Evolutionary conservation across 2,888 invertebrate genomes (phyloP).

Genomic region (Macaria notata): DNA sequence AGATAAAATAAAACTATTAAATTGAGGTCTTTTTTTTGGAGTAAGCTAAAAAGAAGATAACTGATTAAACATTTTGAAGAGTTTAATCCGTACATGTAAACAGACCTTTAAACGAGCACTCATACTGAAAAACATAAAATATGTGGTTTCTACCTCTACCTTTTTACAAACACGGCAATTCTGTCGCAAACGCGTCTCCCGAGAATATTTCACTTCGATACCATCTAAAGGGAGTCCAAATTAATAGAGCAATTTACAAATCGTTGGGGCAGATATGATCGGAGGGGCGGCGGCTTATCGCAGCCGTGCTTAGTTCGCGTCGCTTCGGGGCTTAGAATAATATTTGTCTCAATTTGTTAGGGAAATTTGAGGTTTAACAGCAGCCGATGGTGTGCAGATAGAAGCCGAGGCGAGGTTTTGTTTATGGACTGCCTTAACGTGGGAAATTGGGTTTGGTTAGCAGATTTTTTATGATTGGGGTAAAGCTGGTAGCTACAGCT

Average conservation of each 20-base stretch:
- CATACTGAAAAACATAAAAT: no score
- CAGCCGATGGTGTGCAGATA: slow-evolving; percentile 1
- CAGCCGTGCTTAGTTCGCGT: slow-evolving; percentile 21
- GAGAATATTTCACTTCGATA: slow-evolving; percentile 53
- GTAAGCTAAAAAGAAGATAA: no score
- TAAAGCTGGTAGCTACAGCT: no score
- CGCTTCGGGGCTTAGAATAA: slow-evolving; percentile 19
- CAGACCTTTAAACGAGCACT: no score
- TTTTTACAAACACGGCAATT: slow-evolving; percentile 16
- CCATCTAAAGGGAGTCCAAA: slow-evolving; percentile 46
- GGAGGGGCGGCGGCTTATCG: slow-evolving; percentile 30
- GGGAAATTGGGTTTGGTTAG: not conserved
- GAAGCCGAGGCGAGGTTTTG: not conserved
- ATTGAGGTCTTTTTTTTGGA: no score
- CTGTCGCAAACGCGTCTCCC: slow-evolving; percentile 26
- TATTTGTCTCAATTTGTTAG: slow-evolving; percentile 33
- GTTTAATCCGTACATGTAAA: no score
- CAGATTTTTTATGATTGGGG: no score
- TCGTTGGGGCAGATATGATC: slow-evolving; percentile 40
- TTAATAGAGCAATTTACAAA: slow-evolving; percentile 62
- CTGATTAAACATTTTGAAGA: no score
- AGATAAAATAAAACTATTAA: no score
- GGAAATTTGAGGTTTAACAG: slow-evolving; percentile 16
- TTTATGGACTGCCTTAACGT: not conserved
- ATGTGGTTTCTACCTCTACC: not conserved